Percentiles rank a stretch among this genome's conserved stretches.
Evolutionary conservation across 1,140 invertebrate genomes (phyloP).

Genomic region (Tribolium castaneum): DNA sequence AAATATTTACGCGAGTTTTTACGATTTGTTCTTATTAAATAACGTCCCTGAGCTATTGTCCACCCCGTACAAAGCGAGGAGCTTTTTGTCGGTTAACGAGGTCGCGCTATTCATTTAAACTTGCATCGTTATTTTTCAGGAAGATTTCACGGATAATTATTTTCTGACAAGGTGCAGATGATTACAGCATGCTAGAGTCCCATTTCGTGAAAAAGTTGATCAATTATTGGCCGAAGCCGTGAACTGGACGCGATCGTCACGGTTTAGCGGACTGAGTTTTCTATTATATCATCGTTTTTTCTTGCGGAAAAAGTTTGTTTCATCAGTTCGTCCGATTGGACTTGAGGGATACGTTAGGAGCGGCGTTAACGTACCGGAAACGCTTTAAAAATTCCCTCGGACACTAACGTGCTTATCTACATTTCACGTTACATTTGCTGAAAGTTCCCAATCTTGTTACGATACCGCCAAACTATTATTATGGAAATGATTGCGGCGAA

Average conservation of each 20-base stretch:
- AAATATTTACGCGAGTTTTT: slow-evolving; percentile 17
- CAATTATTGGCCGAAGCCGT: not conserved
- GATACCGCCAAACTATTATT: not conserved
- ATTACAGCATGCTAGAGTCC: not conserved
- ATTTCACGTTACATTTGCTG: slow-evolving; percentile 18
- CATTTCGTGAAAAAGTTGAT: not conserved
- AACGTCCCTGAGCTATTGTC: slow-evolving; percentile 13
- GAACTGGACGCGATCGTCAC: not conserved
- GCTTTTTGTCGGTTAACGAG: slow-evolving; percentile 19
- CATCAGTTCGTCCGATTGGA: slow-evolving; percentile 16
- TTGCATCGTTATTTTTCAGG: not conserved
- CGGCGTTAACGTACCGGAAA: slow-evolving; percentile 24
- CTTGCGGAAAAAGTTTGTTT: slow-evolving; percentile 21
- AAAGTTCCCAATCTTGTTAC: not conserved
- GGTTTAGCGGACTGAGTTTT: slow-evolving; percentile 4
- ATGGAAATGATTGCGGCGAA: not conserved
- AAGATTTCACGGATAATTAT: not conserved
- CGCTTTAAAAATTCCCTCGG: slow-evolving; percentile 26
- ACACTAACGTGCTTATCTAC: slow-evolving; percentile 17
- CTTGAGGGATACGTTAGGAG: slow-evolving; percentile 23
- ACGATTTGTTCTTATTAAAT: slow-evolving; percentile 28
- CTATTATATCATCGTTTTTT: slow-evolving; percentile 18
- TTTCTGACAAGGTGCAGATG: not conserved
- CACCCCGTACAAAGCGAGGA: not conserved
- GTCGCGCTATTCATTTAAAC: not conserved